Conservation (phyloP, 2,797 vertebrate genomes). For the Sitta carolinensis region DNA sequence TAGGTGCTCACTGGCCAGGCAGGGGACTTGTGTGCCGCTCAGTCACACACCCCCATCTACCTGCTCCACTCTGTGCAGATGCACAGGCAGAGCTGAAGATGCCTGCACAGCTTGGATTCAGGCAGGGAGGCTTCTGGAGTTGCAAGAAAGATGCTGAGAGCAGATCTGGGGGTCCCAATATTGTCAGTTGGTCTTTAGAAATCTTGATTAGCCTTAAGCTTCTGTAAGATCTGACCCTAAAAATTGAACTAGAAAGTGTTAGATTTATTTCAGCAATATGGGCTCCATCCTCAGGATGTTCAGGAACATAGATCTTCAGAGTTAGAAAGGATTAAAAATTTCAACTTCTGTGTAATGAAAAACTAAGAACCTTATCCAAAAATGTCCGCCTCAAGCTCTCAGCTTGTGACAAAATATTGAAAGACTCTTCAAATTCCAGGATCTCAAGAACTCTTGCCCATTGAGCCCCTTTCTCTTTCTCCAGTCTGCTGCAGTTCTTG, state of each 20-base stretch:
- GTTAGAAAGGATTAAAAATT: conserved; percentile 23
- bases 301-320: conserved; percentile 8
- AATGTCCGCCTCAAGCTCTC: background rate
- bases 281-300: background rate
- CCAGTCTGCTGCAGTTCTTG: background rate
- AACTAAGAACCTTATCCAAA: background rate
- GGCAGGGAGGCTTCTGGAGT: background rate
- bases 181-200: background rate
- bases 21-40: background rate
- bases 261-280: conserved; percentile 18
- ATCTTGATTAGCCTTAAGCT: background rate
- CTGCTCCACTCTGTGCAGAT: background rate
- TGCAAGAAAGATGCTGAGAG: background rate
- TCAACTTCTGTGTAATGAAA: background rate
- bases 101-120: background rate
- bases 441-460: background rate
- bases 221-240: background rate
- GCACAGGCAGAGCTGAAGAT: background rate
- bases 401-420: background rate
- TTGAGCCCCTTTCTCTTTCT: background rate
- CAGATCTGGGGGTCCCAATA: background rate
- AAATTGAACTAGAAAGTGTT: conserved; percentile 6
- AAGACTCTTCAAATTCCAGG: background rate
- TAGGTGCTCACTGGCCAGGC: background rate
- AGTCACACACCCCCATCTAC: background rate